Conservation (phyloP, 2,888 invertebrate species). For the Neoscelio sp. region DNA sequence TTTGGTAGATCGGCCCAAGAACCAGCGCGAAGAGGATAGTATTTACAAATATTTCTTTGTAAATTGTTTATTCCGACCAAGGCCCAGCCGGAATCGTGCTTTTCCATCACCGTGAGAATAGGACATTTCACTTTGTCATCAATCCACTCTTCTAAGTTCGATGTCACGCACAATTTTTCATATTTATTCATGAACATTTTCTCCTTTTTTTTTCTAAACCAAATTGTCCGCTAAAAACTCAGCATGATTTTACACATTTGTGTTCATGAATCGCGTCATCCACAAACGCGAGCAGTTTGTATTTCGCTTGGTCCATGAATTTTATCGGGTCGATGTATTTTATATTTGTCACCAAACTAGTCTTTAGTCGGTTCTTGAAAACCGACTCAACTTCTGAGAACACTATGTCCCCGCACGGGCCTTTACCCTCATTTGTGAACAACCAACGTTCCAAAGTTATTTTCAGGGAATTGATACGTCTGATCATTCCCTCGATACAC, state of each 20-base stretch:
- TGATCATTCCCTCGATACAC: neutral
- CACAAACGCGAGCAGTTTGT: neutral
- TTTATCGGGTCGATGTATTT: neutral
- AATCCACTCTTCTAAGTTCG: constrained; percentile 46
- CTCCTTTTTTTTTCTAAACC: neutral
- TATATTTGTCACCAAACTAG: neutral
- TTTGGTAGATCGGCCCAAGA: constrained; percentile 62
- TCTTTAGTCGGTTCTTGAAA: constrained; percentile 12
- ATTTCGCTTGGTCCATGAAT: neutral
- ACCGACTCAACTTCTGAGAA: neutral
- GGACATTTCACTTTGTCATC: constrained; percentile 3
- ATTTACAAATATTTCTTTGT: constrained; percentile 67
- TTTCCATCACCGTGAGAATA: constrained; percentile 60
- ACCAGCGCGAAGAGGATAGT: constrained; percentile 63
- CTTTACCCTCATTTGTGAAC: neutral
- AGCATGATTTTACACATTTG: constrained; percentile 3
- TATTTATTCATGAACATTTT: neutral
- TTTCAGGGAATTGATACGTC: no score
- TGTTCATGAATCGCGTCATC: neutral
- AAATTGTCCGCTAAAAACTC: constrained; percentile 7
- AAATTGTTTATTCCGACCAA: constrained; percentile 57
- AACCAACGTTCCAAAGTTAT: neutral
- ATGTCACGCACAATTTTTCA: neutral
- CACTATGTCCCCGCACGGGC: neutral
- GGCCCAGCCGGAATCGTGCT: constrained; percentile 72